Percentiles rank a stretch among this genome's conserved stretches.
Conservation (phyloP, 2,888 invertebrate genomes). For the Pachymerium ferrugineum region DNA sequence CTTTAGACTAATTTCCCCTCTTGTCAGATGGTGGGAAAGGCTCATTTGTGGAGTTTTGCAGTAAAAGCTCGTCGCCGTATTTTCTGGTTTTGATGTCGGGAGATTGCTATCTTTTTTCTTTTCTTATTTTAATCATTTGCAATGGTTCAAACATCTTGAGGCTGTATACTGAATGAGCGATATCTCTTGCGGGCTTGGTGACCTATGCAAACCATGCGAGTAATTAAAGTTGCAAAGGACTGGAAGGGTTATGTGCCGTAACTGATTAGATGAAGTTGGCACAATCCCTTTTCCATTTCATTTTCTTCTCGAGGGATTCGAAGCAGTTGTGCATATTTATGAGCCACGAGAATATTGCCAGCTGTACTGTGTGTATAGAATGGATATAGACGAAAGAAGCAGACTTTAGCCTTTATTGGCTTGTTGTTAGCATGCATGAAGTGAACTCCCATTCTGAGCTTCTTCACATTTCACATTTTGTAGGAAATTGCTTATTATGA, state of each 20-base stretch:
- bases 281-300: slow-evolving; percentile 27
- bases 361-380: slow-evolving; percentile 19
- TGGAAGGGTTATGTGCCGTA: slow-evolving; percentile 24
- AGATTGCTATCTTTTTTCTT: background rate
- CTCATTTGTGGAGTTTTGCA: background rate
- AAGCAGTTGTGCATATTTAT: slow-evolving; percentile 20
- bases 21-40: background rate
- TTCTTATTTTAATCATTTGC: background rate
- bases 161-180: background rate
- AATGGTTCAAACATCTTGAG: background rate
- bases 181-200: background rate
- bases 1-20: background rate
- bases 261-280: slow-evolving; percentile 24
- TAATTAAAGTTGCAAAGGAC: slow-evolving; percentile 8
- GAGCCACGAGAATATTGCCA: slow-evolving; percentile 21
- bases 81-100: background rate
- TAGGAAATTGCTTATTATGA: slow-evolving; percentile 22
- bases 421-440: slow-evolving; percentile 27
- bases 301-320: slow-evolving; percentile 22
- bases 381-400: slow-evolving; percentile 11
- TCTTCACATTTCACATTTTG: slow-evolving; percentile 11
- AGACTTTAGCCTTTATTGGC: slow-evolving; percentile 21
- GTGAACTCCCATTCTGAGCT: background rate
- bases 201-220: slow-evolving; percentile 23
- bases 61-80: background rate